phyloP scores from a whole-genome alignment of 2,888 invertebrate genomes.

The Andrena hattorfiana region DNA sequence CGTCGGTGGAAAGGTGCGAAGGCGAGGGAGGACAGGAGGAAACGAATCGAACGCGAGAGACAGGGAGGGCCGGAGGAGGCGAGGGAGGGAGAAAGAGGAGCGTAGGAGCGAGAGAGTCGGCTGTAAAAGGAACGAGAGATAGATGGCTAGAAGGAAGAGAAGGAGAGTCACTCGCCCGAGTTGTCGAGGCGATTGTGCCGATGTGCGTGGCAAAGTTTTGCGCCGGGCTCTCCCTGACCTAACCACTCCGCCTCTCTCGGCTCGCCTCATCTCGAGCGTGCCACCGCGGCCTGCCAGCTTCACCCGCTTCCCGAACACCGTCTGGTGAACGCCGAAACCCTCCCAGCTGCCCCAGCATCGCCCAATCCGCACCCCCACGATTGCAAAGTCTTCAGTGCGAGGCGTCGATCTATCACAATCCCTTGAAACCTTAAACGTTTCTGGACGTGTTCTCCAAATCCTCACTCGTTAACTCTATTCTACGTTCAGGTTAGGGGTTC shows the following conservation, averaged over 20 bases:
- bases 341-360: conserved; percentile 11
- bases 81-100: conserved; percentile 26
- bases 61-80: conserved; percentile 10
- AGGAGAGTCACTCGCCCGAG: conserved; percentile 69
- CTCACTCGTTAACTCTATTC: neutral
- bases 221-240: conserved; percentile 80
- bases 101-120: conserved; percentile 26
- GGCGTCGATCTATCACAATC: neutral
- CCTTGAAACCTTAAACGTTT: neutral
- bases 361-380: neutral
- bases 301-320: conserved; percentile 40
- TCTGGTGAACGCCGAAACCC: conserved; percentile 40
- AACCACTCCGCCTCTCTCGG: conserved; percentile 75
- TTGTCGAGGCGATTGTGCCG: conserved; percentile 76
- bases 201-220: conserved; percentile 79
- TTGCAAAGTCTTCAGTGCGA: neutral
- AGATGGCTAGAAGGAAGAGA: conserved; percentile 55
- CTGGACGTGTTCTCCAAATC: neutral
- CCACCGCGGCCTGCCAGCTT: conserved; percentile 19
- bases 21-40: conserved; percentile 70
- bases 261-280: conserved; percentile 43
- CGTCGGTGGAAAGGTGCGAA: conserved; percentile 71
- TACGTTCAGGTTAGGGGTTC: neutral
- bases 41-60: conserved; percentile 39
- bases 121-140: conserved; percentile 38